Conservation (phyloP, 2,888 invertebrate species). For the Polyploca ridens region DNA sequence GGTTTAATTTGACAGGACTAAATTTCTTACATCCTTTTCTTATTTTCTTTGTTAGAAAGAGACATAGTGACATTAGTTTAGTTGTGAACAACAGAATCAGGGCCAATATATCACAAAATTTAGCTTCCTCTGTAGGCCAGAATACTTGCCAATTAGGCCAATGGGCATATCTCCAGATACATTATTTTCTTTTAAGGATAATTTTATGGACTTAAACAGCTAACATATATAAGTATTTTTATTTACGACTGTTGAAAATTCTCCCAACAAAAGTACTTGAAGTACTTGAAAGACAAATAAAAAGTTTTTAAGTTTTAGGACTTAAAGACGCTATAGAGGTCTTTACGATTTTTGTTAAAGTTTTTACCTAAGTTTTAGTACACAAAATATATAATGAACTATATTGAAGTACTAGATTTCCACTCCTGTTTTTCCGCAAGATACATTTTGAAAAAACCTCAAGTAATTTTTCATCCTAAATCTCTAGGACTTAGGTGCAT, state of each 20-base stretch:
- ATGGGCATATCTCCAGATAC: constrained; percentile 1
- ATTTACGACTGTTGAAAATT: background rate
- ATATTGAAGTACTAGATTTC: no score
- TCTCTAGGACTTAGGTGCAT: no score
- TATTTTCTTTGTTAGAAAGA: no score
- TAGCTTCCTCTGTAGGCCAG: background rate
- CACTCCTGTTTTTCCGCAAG: no score
- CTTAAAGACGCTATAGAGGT: background rate
- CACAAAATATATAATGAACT: no score
- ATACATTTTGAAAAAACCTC: no score
- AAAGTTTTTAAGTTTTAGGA: background rate
- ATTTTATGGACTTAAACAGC: background rate
- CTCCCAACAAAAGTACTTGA: background rate
- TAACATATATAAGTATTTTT: background rate
- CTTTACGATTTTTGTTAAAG: background rate
- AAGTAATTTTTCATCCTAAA: no score
- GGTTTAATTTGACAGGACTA: no score
- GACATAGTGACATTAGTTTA: no score
- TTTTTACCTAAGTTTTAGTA: background rate
- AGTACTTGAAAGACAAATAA: background rate
- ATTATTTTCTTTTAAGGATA: background rate
- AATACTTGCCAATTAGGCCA: background rate
- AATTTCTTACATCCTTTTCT: no score
- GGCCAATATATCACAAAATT: background rate
- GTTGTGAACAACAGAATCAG: no score